Evolutionary conservation across 2,113 vertebrate species (phyloP).

Genomic region (Spea bombifrons): DNA sequence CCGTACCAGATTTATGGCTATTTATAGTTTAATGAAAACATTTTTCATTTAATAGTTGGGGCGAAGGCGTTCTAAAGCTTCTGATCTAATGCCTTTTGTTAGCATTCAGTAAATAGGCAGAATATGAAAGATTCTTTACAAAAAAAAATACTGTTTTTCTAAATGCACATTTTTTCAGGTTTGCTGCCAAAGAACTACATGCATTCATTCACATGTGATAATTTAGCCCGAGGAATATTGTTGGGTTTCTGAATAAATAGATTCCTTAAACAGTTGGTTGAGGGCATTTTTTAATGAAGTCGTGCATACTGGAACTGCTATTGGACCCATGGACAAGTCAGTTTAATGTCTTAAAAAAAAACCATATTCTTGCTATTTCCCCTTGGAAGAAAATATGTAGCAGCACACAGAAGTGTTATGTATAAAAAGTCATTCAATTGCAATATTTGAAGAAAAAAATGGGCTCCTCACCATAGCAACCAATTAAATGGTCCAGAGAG

Average conservation of each 20-base stretch:
- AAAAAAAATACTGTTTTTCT: background rate
- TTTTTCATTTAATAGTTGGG: background rate
- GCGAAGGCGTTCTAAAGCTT: background rate
- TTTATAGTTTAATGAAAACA: background rate
- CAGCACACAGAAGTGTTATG: too few species aligned
- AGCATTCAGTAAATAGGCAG: conserved; percentile 9
- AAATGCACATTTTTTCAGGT: conserved; percentile 21
- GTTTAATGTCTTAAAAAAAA: conserved; percentile 10
- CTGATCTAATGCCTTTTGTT: conserved; percentile 9
- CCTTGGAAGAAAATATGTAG: background rate
- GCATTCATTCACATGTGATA: conserved; percentile 36
- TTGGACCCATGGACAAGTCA: conserved; percentile 27
- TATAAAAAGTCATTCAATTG: too few species aligned
- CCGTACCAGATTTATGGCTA: background rate
- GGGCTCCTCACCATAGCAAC: too few species aligned
- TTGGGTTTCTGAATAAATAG: conserved; percentile 32
- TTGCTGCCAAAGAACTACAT: conserved; percentile 24
- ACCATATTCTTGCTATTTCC: background rate
- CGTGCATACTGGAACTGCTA: conserved; percentile 28
- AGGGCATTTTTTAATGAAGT: conserved; percentile 31
- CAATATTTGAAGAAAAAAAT: too few species aligned
- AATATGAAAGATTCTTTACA: too few species aligned
- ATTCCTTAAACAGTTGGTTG: conserved; percentile 32
- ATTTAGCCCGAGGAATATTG: conserved; percentile 35
- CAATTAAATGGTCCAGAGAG: too few species aligned